Conservation (phyloP, 2,797 vertebrate genomes). For the Chelonia mydas region DNA sequence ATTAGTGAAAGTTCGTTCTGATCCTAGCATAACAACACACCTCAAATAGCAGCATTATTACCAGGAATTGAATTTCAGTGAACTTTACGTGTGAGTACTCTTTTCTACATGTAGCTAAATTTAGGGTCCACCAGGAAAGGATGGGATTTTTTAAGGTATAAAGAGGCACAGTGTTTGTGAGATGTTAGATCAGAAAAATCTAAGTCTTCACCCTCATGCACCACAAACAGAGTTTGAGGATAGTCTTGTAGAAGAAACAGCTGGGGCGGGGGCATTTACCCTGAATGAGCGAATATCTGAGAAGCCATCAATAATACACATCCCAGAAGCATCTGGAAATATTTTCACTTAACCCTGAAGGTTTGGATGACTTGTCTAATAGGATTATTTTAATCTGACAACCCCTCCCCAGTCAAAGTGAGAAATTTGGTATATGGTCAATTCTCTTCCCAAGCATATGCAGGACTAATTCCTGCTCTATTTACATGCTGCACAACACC, state of each 20-base stretch:
- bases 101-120: neutral
- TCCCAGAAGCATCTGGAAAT: conserved; percentile 26
- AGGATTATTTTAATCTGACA: conserved; percentile 28
- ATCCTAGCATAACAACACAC: conserved; percentile 22
- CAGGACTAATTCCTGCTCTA: conserved; percentile 4
- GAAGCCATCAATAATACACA: neutral
- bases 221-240: neutral
- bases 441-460: neutral
- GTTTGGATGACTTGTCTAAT: conserved; percentile 40
- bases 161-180: neutral
- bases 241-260: neutral
- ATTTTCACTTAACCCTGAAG: conserved; percentile 1
- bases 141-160: neutral
- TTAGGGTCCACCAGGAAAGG: neutral
- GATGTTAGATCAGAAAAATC: neutral
- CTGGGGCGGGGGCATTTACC: neutral
- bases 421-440: conserved; percentile 36
- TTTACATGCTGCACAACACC: neutral
- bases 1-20: neutral
- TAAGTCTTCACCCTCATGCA: neutral
- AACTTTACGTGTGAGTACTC: neutral
- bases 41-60: neutral
- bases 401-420: neutral
- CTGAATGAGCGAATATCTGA: conserved; percentile 1
- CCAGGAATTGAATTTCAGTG: neutral